Evolutionary conservation across 2,113 vertebrate genomes (phyloP).

Genomic region (Mesembrinibis cayennensis): DNA sequence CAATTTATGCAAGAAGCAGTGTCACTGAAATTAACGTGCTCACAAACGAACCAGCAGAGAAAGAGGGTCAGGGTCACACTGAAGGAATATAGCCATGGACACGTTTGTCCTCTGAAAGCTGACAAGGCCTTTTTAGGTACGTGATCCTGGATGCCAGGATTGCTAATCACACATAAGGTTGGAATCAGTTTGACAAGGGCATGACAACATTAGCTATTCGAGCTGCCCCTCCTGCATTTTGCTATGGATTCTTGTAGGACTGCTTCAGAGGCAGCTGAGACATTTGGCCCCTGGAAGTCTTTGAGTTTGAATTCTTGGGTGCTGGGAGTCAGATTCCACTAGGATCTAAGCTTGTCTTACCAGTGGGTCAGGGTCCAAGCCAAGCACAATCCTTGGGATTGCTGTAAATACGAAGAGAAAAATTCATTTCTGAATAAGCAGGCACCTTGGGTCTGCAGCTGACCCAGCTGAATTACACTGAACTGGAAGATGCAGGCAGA

Average conservation of each 20-base stretch:
- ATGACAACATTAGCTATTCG: neutral
- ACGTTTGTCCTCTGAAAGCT: neutral
- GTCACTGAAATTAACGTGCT: neutral
- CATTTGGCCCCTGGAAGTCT: neutral
- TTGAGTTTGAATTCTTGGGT: neutral
- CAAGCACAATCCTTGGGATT: neutral
- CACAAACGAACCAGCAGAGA: neutral
- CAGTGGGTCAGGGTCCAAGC: neutral
- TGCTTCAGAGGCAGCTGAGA: neutral
- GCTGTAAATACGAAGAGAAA: neutral
- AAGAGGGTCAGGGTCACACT: neutral
- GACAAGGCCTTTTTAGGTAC: neutral
- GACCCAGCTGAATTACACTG: neutral
- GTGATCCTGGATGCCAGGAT: neutral
- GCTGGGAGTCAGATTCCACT: neutral
- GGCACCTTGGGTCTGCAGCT: neutral
- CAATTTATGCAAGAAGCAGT: neutral
- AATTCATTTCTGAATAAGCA: neutral
- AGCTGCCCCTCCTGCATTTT: neutral
- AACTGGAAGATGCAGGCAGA: neutral
- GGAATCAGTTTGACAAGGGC: neutral
- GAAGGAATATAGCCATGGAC: neutral
- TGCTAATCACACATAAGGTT: neutral
- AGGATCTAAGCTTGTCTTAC: neutral
- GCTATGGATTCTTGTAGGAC: neutral